Evolutionary conservation across 2,888 invertebrate species (phyloP), one percentile per base, ranked within the genome.

Genomic region (Himalopsyche tibetana): DNA sequence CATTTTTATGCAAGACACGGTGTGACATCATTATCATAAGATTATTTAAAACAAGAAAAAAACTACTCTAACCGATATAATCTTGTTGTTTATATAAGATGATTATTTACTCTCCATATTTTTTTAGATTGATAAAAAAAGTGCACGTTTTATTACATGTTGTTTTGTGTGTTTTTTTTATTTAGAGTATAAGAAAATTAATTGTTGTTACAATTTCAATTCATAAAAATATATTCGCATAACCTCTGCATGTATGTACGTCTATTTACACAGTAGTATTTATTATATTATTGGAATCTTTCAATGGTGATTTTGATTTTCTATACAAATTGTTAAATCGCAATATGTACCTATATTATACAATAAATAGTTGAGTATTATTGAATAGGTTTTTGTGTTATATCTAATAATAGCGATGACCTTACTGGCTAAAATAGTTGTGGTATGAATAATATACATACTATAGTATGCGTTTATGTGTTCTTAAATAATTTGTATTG

Each of bases 1-100:
- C 74, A 74, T 74, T 74, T 74, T 74, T 74, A 74, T 74, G 74
- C 74, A 74, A 74, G 74, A 74, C 36, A 12, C 74, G 74, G 74
- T 74, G 74, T 74, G 74, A 74, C 19, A 12, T 38, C 51, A 36
- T 36, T 74, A 74, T 38, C 74, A 74, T 74, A 74, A 74, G 36
- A 74, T 74, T 74, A 74, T 74, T 74, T 15, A 36, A 74, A 74
- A 28, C 2, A 28, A 28, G 28, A 28, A 36, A 74, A 19, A 51
- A 15, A 15, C 51, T 15, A 15, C 15, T 15, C 15, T 15, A 51
- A 12, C 15, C 15, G 12, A 8, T 51, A 15, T 15, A 51, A 15
- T 51, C 4, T 15, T 74, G 38, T 74, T 38, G 11, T 28, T 28
- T 28, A 28, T 74, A 38, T 74, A 74, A 74, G 74, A 74, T 15